Evolutionary conservation across 2,797 vertebrate genomes (phyloP).

Genomic region (Trichosurus vulpecula): DNA sequence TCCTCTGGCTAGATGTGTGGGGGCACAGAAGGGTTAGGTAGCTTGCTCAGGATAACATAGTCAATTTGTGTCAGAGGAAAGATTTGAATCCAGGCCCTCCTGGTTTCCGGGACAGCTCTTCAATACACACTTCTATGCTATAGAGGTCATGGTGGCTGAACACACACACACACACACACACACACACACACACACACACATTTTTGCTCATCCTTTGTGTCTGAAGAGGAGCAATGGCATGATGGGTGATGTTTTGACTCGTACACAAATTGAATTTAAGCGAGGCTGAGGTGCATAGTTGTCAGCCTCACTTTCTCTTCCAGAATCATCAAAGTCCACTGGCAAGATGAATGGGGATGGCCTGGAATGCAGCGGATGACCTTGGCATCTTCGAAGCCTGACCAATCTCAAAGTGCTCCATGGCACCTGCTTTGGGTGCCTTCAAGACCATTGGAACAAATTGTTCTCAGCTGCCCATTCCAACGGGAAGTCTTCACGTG

Average conservation of each 20-base stretch:
- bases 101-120: neutral
- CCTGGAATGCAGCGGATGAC: neutral
- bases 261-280: neutral
- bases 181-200: too few species aligned
- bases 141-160: neutral
- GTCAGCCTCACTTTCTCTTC: neutral
- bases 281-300: neutral
- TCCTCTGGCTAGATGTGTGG: neutral
- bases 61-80: neutral
- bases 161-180: neutral
- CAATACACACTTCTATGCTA: neutral
- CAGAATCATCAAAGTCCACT: neutral
- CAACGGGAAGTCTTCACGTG: neutral
- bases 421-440: too few species aligned
- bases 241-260: neutral
- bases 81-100: neutral
- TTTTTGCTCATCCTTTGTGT: too few species aligned
- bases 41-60: neutral
- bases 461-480: neutral
- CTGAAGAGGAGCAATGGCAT: neutral
- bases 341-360: neutral
- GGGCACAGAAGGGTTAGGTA: neutral
- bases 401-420: too few species aligned
- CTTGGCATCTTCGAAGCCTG: too few species aligned
- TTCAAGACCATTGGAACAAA: too few species aligned